Conservation (phyloP, 2,888 invertebrate genomes). For the Rhagonycha lutea region DNA sequence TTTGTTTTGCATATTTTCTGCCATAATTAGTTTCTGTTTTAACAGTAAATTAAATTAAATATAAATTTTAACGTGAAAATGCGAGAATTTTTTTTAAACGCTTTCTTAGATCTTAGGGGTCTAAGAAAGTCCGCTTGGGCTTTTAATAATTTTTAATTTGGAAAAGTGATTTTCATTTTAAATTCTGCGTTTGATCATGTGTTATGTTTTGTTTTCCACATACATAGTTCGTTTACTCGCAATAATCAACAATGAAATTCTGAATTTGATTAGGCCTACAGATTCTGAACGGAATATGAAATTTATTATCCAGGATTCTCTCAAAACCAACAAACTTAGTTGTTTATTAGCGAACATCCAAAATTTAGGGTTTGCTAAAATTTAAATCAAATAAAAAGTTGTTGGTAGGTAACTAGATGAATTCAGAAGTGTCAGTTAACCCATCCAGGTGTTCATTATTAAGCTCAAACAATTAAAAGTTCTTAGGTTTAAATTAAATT, state of each 20-base stretch:
- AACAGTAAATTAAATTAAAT: neutral
- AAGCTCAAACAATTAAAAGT: neutral
- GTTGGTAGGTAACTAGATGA: too few species aligned
- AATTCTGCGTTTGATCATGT: constrained; percentile 10
- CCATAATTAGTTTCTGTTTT: neutral
- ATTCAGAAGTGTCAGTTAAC: too few species aligned
- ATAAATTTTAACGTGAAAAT: neutral
- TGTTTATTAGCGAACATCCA: neutral
- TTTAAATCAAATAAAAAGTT: neutral
- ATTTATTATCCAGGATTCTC: constrained; percentile 1
- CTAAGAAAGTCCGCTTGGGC: neutral
- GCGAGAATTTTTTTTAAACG: neutral
- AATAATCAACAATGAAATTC: constrained; percentile 23
- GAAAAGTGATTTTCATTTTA: constrained; percentile 4
- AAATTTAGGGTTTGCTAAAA: neutral
- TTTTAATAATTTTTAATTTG: neutral
- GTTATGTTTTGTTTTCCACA: constrained; percentile 19
- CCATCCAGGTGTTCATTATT: neutral
- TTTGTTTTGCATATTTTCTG: neutral
- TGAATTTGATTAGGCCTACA: constrained; percentile 21
- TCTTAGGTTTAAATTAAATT: neutral
- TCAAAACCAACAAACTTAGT: neutral
- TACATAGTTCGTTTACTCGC: constrained; percentile 18
- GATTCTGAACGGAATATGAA: constrained; percentile 21
- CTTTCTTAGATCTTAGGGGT: neutral